Percentiles rank a stretch among this genome's conserved stretches.
Conservation (phyloP, 2,113 vertebrate species). For the Ciconia maguari region DNA sequence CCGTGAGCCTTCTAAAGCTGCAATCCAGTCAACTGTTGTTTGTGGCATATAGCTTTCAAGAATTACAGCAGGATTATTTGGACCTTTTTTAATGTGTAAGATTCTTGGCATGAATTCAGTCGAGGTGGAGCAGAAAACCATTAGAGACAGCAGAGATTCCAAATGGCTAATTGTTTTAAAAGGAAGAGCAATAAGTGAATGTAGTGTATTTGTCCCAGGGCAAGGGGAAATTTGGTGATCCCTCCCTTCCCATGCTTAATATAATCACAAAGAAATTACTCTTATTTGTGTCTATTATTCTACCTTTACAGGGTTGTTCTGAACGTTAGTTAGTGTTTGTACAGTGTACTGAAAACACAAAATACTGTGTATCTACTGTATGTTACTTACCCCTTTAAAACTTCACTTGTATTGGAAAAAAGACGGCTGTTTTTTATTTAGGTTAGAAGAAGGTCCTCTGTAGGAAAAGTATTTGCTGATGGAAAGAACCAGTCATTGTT, state of each 20-base stretch:
- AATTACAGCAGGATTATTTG: not conserved
- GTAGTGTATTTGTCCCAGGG: not conserved
- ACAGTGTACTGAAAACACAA: not conserved
- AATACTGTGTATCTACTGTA: not conserved
- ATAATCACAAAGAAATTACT: not conserved
- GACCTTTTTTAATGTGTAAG: not conserved
- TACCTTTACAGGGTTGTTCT: not conserved
- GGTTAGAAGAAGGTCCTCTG: not conserved
- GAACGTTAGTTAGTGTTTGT: not conserved
- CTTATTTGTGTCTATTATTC: not conserved
- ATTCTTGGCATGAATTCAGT: constrained; percentile 5
- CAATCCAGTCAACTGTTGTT: not conserved
- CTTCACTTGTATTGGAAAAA: not conserved
- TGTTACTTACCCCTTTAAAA: not conserved
- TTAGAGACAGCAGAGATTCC: not conserved
- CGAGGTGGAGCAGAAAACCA: not conserved
- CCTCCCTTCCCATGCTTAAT: not conserved
- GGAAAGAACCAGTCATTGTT: not conserved
- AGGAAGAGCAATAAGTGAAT: not conserved
- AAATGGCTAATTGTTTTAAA: constrained; percentile 12
- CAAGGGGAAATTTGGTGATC: not conserved
- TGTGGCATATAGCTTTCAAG: not conserved
- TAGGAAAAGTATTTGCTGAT: not conserved
- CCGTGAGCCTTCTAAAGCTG: not conserved
- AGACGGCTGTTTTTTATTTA: not conserved